Evolutionary conservation across 2,113 vertebrate genomes (phyloP).

Genomic region (Lamprologus callipterus): DNA sequence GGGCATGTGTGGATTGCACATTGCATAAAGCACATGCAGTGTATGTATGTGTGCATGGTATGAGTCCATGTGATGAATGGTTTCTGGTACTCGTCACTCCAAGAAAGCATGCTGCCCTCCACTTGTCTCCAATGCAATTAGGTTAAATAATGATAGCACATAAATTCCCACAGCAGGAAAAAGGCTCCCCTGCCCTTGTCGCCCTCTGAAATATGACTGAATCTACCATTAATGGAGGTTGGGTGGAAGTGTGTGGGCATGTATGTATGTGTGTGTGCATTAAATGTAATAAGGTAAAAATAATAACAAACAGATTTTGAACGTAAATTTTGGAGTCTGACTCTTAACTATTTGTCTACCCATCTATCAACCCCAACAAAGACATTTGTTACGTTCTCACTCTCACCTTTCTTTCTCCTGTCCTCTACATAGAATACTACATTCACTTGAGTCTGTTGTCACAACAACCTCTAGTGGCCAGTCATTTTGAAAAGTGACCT

Average conservation of each 20-base stretch:
- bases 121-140: conserved; percentile 60
- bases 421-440: not conserved
- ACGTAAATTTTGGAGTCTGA: not conserved
- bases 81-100: conserved; percentile 6
- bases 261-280: not conserved
- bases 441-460: not conserved
- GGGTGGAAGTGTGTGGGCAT: not conserved
- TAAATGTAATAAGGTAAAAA: not conserved
- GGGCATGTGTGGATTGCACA: not conserved
- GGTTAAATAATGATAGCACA: conserved; percentile 63
- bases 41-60: not conserved
- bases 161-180: conserved; percentile 45
- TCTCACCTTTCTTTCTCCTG: not conserved
- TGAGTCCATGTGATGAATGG: conserved; percentile 32
- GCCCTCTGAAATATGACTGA: conserved; percentile 37
- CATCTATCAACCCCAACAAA: not conserved
- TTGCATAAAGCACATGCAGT: not conserved
- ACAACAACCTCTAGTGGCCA: not conserved
- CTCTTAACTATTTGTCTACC: not conserved
- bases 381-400: not conserved
- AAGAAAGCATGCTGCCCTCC: conserved; percentile 39
- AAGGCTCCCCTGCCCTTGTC: conserved; percentile 46
- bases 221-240: conserved; percentile 18
- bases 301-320: not conserved
- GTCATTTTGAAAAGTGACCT: not conserved